phyloP scores from a whole-genome alignment of 2,797 vertebrate genomes.

The Heliangelus exortis region DNA sequence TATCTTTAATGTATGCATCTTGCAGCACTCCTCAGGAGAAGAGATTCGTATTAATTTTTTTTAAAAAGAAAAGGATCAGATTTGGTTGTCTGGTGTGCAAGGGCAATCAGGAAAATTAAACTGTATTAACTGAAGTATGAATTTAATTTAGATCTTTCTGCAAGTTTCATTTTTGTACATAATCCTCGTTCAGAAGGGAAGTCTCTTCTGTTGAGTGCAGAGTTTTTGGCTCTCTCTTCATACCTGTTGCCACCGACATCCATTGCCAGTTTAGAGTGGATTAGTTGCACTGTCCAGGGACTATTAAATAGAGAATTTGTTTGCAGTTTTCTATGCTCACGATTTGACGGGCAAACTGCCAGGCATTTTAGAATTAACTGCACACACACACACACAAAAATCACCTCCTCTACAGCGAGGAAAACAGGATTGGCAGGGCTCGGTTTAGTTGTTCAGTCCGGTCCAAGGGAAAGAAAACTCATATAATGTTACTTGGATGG shows the following conservation, averaged over 20 bases:
- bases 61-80: conserved; percentile 25
- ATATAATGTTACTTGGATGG: rapidly evolving
- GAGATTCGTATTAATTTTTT: background rate
- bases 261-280: conserved; percentile 37
- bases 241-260: conserved; percentile 58
- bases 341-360: conserved; percentile 28
- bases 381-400: background rate
- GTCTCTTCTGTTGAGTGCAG: background rate
- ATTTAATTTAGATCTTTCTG: conserved; percentile 58
- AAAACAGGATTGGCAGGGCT: background rate
- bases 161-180: conserved; percentile 53
- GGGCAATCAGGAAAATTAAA: conserved; percentile 59
- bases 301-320: conserved; percentile 42
- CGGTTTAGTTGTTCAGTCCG: background rate
- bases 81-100: background rate
- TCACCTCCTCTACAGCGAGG: background rate
- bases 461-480: background rate
- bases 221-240: background rate
- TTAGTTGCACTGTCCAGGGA: conserved; percentile 18
- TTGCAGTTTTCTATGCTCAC: background rate
- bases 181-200: conserved; percentile 62
- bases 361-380: conserved; percentile 31
- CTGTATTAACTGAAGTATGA: conserved; percentile 54
- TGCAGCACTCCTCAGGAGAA: background rate
- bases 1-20: background rate